A percentile compares a stretch with the other conserved stretches of the same genome.
phyloP scores from a whole-genome alignment of 2,888 invertebrate species.

The Empis stercorea region DNA sequence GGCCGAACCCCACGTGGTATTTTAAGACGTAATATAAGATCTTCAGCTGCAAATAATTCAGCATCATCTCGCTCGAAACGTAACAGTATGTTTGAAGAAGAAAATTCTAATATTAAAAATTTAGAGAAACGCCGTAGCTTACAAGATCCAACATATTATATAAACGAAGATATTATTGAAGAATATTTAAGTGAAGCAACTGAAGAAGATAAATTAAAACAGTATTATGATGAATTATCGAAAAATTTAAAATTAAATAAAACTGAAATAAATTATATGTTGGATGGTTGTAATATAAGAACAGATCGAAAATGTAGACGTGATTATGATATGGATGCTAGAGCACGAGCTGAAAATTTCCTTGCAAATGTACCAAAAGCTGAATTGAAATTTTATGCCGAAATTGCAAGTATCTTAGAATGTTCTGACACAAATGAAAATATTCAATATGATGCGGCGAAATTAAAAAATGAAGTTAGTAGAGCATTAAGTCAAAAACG shows the following conservation, averaged over 20 bases:
- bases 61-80: constrained; percentile 43
- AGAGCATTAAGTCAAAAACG: constrained; percentile 35
- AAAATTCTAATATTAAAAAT: constrained; percentile 37
- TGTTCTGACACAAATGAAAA: constrained; percentile 24
- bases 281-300: background rate
- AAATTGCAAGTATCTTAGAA: constrained; percentile 35
- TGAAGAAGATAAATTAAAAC: constrained; percentile 16
- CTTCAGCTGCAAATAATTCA: constrained; percentile 22
- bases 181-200: constrained; percentile 18
- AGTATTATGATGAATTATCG: constrained; percentile 30
- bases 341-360: constrained; percentile 33
- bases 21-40: constrained; percentile 23
- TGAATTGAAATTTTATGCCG: constrained; percentile 36
- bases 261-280: constrained; percentile 10
- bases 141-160: constrained; percentile 55
- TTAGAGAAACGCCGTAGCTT: constrained; percentile 56
- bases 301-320: background rate
- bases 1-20: constrained; percentile 45
- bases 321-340: constrained; percentile 26
- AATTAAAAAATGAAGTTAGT: constrained; percentile 36
- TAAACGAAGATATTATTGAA: constrained; percentile 24
- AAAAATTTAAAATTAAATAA: constrained; percentile 12
- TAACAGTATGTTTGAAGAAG: constrained; percentile 66
- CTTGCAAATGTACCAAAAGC: constrained; percentile 33
- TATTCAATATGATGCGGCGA: constrained; percentile 32